These are phyloP conservation scores for Xylocopa sonorina DNA, from an alignment of 1,140 invertebrate species.

Conservation along the genomic window DNA sequence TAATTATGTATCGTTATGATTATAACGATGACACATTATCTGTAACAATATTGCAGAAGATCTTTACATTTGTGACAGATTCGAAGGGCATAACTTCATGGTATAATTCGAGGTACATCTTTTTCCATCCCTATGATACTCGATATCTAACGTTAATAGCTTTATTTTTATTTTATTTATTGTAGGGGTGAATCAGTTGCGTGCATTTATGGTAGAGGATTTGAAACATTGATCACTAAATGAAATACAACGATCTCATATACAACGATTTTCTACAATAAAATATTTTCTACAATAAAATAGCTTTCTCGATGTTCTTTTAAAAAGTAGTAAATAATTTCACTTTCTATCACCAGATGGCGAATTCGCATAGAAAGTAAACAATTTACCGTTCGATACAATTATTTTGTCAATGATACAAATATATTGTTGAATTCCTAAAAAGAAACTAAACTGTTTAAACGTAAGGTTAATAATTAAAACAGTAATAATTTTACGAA, in stretches of 20 bases:
- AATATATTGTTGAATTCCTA: background rate
- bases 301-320: too few species aligned
- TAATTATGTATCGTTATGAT: constrained; percentile 80
- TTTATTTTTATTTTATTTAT: too few species aligned
- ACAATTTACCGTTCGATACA: background rate
- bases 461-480: too few species aligned
- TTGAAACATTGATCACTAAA: constrained; percentile 76
- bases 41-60: constrained; percentile 77
- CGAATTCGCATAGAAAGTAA: background rate
- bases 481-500: constrained; percentile 56
- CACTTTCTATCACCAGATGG: constrained; percentile 21
- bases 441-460: background rate
- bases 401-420: background rate
- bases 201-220: constrained; percentile 83
- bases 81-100: constrained; percentile 84
- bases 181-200: constrained; percentile 65
- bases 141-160: too few species aligned
- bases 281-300: too few species aligned
- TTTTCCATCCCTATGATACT: background rate
- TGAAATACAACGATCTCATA: background rate
- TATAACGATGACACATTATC: constrained; percentile 67
- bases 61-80: constrained; percentile 83
- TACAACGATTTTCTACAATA: too few species aligned
- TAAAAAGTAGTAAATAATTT: constrained; percentile 2
- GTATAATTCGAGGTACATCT: constrained; percentile 67